A percentile compares a stretch with the other conserved stretches of the same genome.
These are phyloP conservation scores for Mesoligia furuncula DNA, from an alignment of 2,888 invertebrate species.

Conservation along the genomic window DNA sequence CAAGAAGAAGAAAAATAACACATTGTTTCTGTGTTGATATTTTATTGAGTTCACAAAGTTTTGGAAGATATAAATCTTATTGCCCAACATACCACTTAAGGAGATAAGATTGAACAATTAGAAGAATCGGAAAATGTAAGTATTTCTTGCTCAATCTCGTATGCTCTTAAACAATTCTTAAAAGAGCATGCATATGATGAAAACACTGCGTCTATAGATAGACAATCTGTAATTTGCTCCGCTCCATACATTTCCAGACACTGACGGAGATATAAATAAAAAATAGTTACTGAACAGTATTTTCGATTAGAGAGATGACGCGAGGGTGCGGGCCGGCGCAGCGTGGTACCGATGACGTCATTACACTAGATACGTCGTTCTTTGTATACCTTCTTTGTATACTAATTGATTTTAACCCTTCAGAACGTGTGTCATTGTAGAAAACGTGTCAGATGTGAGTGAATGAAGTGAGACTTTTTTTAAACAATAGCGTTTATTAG, in stretches of 20 bases:
- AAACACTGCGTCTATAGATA: conserved; percentile 67
- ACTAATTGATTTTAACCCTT: conserved; percentile 63
- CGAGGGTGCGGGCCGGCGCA: conserved; percentile 69
- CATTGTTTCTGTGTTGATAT: conserved; percentile 35
- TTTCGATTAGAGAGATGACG: conserved; percentile 76
- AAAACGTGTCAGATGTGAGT: conserved; percentile 16
- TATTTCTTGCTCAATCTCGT: not conserved
- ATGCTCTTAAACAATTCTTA: conserved; percentile 21
- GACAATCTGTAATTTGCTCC: conserved; percentile 68
- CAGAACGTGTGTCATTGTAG: conserved; percentile 17
- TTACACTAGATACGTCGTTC: conserved; percentile 66
- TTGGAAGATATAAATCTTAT: conserved; percentile 23
- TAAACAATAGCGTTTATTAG: not conserved
- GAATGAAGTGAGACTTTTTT: conserved; percentile 5
- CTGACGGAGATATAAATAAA: conserved; percentile 74
- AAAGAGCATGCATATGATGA: conserved; percentile 49
- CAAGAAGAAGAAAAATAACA: conserved; percentile 41
- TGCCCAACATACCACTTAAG: not conserved
- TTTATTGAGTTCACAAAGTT: conserved; percentile 29
- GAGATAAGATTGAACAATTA: conserved; percentile 5
- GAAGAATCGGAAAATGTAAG: not conserved
- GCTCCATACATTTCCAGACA: conserved; percentile 72
- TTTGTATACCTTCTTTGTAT: conserved; percentile 54
- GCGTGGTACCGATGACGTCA: conserved; percentile 71
- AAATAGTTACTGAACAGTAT: conserved; percentile 74